A percentile compares a stretch with the other conserved stretches of the same genome.
These are phyloP conservation scores for Gymnosoma rotundatum DNA, from an alignment of 2,888 invertebrate genomes.

Conservation along the genomic window DNA sequence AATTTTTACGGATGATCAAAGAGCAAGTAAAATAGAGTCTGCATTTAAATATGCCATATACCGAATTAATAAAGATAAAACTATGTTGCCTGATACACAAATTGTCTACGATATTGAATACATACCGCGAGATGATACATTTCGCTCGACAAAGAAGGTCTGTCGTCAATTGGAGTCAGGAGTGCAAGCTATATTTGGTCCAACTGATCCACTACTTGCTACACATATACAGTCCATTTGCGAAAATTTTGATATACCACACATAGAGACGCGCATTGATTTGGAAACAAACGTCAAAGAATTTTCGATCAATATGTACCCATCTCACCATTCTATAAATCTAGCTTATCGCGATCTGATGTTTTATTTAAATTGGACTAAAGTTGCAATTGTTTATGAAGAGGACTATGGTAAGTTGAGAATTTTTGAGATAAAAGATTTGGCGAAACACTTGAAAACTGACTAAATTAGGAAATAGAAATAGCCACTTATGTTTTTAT, in stretches of 20 bases:
- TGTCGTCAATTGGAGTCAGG: constrained; percentile 88
- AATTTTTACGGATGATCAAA: constrained; percentile 94
- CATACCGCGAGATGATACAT: constrained; percentile 94
- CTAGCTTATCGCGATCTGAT: constrained; percentile 93
- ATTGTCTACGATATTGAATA: constrained; percentile 97
- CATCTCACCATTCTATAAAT: constrained; percentile 91
- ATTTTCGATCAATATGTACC: constrained; percentile 94
- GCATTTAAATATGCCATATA: constrained; percentile 98
- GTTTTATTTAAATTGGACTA: constrained; percentile 94
- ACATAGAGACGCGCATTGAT: constrained; percentile 90
- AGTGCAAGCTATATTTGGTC: constrained; percentile 87
- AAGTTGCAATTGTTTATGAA: constrained; percentile 96
- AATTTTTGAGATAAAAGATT: neutral
- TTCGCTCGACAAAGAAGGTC: constrained; percentile 92
- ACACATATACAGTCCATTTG: constrained; percentile 94
- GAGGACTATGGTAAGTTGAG: constrained; percentile 90
- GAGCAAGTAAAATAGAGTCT: constrained; percentile 92
- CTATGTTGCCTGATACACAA: constrained; percentile 91
- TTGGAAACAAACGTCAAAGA: constrained; percentile 84
- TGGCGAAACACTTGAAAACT: neutral
- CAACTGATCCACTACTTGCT: constrained; percentile 91
- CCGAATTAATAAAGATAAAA: constrained; percentile 94
- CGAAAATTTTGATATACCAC: constrained; percentile 94
- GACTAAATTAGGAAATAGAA: too few species aligned
- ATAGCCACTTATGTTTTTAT: too few species aligned